A percentile compares a stretch with the other conserved stretches of the same genome.
phyloP scores from a whole-genome alignment of 2,113 vertebrate genomes.

The Lepus timidus region DNA sequence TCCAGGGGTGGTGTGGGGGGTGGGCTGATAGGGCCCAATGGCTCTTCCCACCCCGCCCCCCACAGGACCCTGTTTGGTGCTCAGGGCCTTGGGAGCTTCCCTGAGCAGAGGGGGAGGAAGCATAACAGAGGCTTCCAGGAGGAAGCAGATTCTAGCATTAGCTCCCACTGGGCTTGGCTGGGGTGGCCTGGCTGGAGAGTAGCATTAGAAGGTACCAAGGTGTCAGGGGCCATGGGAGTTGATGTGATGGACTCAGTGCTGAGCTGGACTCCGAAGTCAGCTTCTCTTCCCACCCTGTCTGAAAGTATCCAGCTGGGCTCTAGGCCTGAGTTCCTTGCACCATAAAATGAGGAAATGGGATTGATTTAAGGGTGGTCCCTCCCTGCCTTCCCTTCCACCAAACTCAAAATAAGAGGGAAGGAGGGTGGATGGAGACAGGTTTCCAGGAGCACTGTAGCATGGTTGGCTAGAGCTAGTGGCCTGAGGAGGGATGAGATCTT shows the following conservation, averaged over 20 bases:
- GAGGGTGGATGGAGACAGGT: neutral
- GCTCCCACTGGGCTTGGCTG: neutral
- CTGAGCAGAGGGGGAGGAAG: neutral
- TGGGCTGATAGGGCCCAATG: neutral
- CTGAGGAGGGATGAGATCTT: slow-evolving; percentile 39
- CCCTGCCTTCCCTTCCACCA: neutral
- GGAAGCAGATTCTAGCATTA: neutral
- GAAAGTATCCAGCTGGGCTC: neutral
- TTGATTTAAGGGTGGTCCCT: slow-evolving; percentile 38
- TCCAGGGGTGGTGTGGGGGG: neutral
- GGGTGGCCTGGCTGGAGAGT: slow-evolving; percentile 15
- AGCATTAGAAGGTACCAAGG: neutral
- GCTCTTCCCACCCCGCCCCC: neutral
- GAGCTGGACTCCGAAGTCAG: slow-evolving; percentile 31
- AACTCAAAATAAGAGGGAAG: slow-evolving; percentile 35
- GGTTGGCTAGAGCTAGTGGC: neutral
- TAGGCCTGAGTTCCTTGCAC: neutral
- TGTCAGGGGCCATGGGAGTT: neutral
- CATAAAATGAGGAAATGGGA: slow-evolving; percentile 39
- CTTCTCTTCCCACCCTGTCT: neutral
- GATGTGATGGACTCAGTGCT: slow-evolving; percentile 21
- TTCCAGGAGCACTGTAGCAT: slow-evolving; percentile 10
- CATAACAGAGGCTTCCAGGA: slow-evolving; percentile 24
- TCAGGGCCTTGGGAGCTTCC: neutral
- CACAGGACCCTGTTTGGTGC: neutral